A percentile compares a stretch with the other conserved stretches of the same genome.
Conservation (phyloP, 2,113 vertebrate genomes). For the Corapipo altera region DNA sequence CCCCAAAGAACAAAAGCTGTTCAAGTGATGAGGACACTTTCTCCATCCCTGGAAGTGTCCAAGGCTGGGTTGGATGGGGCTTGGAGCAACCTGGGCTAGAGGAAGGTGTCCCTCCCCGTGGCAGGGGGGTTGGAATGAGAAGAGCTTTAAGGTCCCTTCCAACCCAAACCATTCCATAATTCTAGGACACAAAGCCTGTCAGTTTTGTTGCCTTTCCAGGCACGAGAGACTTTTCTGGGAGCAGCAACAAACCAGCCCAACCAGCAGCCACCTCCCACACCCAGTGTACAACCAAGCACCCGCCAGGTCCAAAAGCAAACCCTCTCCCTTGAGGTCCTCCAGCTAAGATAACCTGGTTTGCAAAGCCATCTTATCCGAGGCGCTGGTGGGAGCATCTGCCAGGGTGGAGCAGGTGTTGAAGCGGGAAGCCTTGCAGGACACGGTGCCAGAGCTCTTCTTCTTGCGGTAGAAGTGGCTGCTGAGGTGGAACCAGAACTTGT, state of each 20-base stretch:
- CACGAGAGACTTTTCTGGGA: not conserved
- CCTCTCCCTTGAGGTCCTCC: accelerated
- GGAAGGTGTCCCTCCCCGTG: not conserved
- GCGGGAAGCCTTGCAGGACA: conserved; percentile 60
- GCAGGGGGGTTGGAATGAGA: not conserved
- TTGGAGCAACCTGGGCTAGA: not conserved
- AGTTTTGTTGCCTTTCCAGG: not conserved
- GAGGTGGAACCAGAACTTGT: conserved; percentile 78
- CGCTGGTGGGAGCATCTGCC: conserved; percentile 47
- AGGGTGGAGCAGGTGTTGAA: conserved; percentile 73
- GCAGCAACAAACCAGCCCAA: accelerated
- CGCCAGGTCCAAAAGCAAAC: not conserved
- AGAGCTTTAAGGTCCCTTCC: not conserved
- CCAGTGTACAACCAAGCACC: not conserved
- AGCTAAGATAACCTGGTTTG: conserved; percentile 23
- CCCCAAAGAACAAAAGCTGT: not conserved
- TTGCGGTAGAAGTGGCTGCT: conserved; percentile 58
- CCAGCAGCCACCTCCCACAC: not conserved
- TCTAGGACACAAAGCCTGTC: not conserved
- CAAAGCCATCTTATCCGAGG: conserved; percentile 59
- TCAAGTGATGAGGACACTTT: not conserved
- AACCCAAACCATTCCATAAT: not conserved
- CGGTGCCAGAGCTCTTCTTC: conserved; percentile 40
- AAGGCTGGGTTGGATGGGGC: not conserved
- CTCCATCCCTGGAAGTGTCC: not conserved